Base-by-base conservation (phyloP, 2,888 invertebrate genomes). In the Nomada fucata region DNA sequence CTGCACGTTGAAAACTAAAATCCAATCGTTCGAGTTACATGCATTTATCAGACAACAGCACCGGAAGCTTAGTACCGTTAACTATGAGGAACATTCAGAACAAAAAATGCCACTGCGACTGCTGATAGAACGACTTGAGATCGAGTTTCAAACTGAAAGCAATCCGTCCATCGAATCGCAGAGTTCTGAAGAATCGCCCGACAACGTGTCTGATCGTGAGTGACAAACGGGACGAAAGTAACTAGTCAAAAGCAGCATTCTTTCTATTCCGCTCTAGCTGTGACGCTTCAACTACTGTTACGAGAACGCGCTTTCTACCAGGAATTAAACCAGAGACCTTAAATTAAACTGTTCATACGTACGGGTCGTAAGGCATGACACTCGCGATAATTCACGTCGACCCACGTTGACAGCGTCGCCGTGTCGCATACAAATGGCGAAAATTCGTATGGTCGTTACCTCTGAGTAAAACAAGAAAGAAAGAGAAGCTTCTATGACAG, bases 361-460 rank as follows among this genome's bases (percentile, higher is more conserved):
- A 74, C 83, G 89, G 90, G 88, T 89, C 90, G 90, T 86, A 86
- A 87, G 89, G 81, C 84, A 88, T 89, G 92, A 92, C 91, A 90
- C 90, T 89, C 88, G 87, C 91, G 91, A 92, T 92, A 92, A 92
- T 92, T 92, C 92, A 92, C 91, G 90, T 92, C 90, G 88, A 83
- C 89, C 90, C 90, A 88, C 88, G 89, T 88, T 89, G 89, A 90
- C 90, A 85, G 84, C 79, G 76, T 86, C 79, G 86, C 83, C 86
- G 88, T 77, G 89, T 82, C 88, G 92, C 91, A 92, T 92, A 92
- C 92, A 89, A 92, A 92, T 92, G 89, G 86, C 89, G 78, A 86
- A 91, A 91, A 92, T 91, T 91, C 90, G 89, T 90, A 89, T 83
- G 86, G 85, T 89, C 89, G 88, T 91, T 88, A 85, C 83, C 77